Evolutionary conservation across 2,888 invertebrate species (phyloP), one percentile per base, ranked within the genome.

Genomic region (Rapana venosa): DNA sequence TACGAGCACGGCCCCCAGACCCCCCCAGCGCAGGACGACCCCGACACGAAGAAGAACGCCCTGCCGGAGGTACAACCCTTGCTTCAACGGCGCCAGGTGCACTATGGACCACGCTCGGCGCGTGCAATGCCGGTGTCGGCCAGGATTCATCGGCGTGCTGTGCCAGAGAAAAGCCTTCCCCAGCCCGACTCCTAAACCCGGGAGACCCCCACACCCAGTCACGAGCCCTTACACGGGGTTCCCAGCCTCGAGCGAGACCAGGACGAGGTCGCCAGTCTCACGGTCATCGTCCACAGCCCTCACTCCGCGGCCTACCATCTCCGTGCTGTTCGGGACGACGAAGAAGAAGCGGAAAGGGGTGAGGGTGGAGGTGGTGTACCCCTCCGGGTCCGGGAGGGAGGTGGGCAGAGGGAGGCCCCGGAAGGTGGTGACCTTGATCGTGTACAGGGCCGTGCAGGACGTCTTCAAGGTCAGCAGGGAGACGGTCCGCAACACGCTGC

Each of bases 361-460:
- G 81, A n/a, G 26, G 32, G 88, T 88, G 61, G 89, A 74, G 66
- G 89, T 89, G 36, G 5, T 84, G 5, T 36, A 70, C 47, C 84
- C 84, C 26, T 84, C 88, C 2, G 89, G 47, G 32, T 66, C 66
- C 1, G 20, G 89, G 17, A 70, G 77, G 22, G 89, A 85, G 30
- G 11, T 85, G 47, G 74, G 30, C 74, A 89, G 47, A 36, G 81
- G 36, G 20, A 36, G n/a, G 26, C 77, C 88, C 20, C 22, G 36
- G n/a, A 30, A 32, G 4, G 89, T 87, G 61, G 90, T 89, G 35
- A 90, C 88, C 30, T 70, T 88, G 74, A 89, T 88, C 6, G 89
- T 91, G n/a, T 88, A 89, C 89, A 87, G 86, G 79, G 90, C 86
- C 26, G 90, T 90, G 30, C 87, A 90, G 22, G 86, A 90, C 84